Percentiles rank a stretch among this genome's conserved stretches.
phyloP scores from a whole-genome alignment of 2,113 vertebrate species.

The Oreochromis spilurus region DNA sequence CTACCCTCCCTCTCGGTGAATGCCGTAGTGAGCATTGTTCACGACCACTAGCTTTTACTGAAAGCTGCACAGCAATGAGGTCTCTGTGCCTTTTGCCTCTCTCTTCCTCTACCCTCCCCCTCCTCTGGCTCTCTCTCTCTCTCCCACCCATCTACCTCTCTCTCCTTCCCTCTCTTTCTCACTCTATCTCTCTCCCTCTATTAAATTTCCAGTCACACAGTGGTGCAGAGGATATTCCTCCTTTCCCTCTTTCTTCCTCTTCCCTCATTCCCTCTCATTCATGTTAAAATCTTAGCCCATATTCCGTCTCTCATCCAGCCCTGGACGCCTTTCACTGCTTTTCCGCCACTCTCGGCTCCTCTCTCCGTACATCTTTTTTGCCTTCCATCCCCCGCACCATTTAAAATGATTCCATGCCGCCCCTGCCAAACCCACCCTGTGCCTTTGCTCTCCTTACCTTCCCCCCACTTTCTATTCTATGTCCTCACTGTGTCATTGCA shows the following conservation, averaged over 20 bases:
- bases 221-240: slow-evolving; percentile 80
- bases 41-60: slow-evolving; percentile 63
- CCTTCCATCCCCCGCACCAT: slow-evolving; percentile 53
- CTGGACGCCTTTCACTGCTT: slow-evolving; percentile 29
- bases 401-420: slow-evolving; percentile 48
- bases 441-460: slow-evolving; percentile 18
- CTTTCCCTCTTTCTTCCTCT: slow-evolving; percentile 60
- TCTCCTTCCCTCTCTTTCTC: slow-evolving; percentile 40
- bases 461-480: slow-evolving; percentile 32
- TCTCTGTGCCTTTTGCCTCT: slow-evolving; percentile 69
- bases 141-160: slow-evolving; percentile 29
- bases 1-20: slow-evolving; percentile 26
- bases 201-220: slow-evolving; percentile 83
- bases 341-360: slow-evolving; percentile 14
- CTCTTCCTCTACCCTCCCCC: slow-evolving; percentile 50
- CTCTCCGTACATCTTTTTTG: slow-evolving; percentile 29
- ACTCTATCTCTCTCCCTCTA: slow-evolving; percentile 59
- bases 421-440: slow-evolving; percentile 41
- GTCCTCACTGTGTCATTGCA: slow-evolving; percentile 70
- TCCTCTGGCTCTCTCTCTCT: slow-evolving; percentile 12
- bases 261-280: slow-evolving; percentile 51
- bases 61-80: slow-evolving; percentile 71
- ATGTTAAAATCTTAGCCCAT: slow-evolving; percentile 56
- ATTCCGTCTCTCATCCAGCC: slow-evolving; percentile 36
- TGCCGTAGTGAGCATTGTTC: slow-evolving; percentile 72